phyloP scores from a whole-genome alignment of 2,113 vertebrate species.

The Pholis gunnellus region DNA sequence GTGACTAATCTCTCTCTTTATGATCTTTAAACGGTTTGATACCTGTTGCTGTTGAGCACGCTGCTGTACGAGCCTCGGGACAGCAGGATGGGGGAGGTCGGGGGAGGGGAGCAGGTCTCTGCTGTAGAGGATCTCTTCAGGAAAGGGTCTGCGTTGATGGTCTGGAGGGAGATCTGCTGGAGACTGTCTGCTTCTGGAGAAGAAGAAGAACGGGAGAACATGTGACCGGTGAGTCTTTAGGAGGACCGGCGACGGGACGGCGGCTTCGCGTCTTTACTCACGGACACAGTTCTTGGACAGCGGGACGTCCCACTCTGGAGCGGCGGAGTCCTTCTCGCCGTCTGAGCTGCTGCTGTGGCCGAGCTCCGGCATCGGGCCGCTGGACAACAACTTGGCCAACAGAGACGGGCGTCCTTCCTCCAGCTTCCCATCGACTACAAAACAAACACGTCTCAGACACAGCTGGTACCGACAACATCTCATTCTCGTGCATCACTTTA shows the following conservation, averaged over 20 bases:
- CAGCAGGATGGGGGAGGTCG: conserved; percentile 82
- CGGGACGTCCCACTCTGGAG: conserved; percentile 97
- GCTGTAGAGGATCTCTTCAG: conserved; percentile 91
- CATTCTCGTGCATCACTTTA: too few species aligned
- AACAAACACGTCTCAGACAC: conserved; percentile 23
- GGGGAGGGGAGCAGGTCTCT: conserved; percentile 89
- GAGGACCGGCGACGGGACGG: background rate
- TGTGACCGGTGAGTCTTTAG: background rate
- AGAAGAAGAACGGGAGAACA: background rate
- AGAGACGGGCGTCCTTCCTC: conserved; percentile 88
- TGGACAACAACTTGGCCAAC: conserved; percentile 88
- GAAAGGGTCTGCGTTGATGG: conserved; percentile 94
- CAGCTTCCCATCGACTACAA: conserved; percentile 80
- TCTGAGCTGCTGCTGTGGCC: conserved; percentile 97
- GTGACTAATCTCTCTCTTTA: too few species aligned
- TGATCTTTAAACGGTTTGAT: too few species aligned
- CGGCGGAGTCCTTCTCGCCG: conserved; percentile 95
- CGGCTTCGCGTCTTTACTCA: conserved; percentile 77
- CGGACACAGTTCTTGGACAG: conserved; percentile 88
- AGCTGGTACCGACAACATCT: too few species aligned
- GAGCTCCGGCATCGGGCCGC: conserved; percentile 86
- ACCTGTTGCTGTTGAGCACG: conserved; percentile 88
- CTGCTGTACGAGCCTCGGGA: conserved; percentile 92
- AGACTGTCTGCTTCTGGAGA: conserved; percentile 91
- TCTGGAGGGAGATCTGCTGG: conserved; percentile 97